Conservation (phyloP, 2,888 invertebrate genomes). For the Adela reaumurella region DNA sequence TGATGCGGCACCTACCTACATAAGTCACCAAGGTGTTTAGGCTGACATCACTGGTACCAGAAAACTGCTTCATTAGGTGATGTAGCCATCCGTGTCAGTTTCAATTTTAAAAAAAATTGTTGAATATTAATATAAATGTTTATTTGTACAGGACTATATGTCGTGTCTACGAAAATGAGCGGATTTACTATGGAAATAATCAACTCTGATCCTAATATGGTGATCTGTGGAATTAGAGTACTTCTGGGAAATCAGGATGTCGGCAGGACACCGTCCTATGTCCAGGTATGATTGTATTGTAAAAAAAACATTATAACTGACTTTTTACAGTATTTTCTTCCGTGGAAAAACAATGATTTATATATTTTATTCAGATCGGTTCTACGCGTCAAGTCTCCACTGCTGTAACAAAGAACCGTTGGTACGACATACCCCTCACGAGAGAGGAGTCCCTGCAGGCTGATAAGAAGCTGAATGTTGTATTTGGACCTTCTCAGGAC, state of each 20-base stretch:
- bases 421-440: constrained; percentile 94
- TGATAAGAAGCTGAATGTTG: constrained; percentile 83
- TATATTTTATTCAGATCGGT: constrained; percentile 48
- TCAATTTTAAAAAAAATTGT: too few relatives aligned
- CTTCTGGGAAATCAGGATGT: constrained; percentile 81
- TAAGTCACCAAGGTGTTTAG: too few relatives aligned
- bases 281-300: constrained; percentile 49
- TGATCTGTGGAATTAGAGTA: constrained; percentile 86
- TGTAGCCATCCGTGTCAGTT: too few relatives aligned
- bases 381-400: constrained; percentile 74
- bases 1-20: too few relatives aligned
- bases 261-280: constrained; percentile 71
- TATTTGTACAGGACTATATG: constrained; percentile 69
- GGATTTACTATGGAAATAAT: constrained; percentile 87
- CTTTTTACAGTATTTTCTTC: background rate
- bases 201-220: constrained; percentile 83
- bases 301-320: background rate
- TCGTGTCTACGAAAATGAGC: constrained; percentile 86
- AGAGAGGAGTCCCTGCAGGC: constrained; percentile 90
- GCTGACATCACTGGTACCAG: too few relatives aligned
- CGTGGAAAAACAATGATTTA: constrained; percentile 1
- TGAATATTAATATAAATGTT: background rate
- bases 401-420: constrained; percentile 71
- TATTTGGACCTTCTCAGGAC: constrained; percentile 83
- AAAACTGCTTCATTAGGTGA: too few relatives aligned